These are phyloP conservation scores for Athetis lepigone DNA, from an alignment of 2,888 invertebrate species.

Conservation along the genomic window DNA sequence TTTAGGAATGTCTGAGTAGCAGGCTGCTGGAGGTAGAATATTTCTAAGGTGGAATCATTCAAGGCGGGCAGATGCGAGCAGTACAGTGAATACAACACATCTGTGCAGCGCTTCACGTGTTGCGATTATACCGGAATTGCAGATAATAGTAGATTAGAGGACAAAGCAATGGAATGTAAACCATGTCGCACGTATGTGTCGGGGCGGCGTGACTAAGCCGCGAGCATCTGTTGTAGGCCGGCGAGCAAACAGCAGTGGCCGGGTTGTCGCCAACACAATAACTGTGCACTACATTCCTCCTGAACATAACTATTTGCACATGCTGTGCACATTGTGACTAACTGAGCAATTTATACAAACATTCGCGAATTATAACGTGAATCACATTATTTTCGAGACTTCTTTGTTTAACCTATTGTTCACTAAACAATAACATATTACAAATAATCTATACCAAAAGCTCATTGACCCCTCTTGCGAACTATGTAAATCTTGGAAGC, in stretches of 20 bases:
- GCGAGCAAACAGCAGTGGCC: background rate
- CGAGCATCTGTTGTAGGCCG: constrained; percentile 10
- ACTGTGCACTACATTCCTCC: constrained; percentile 24
- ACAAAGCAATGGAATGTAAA: constrained; percentile 1
- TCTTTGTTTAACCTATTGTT: constrained; percentile 5
- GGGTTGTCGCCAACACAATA: background rate
- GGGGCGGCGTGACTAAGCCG: constrained; percentile 4
- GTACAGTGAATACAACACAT: no score
- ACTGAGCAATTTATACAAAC: background rate
- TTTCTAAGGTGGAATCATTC: no score
- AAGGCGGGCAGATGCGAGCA: no score
- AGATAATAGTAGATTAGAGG: background rate
- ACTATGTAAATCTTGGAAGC: no score
- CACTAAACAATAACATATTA: constrained; percentile 14
- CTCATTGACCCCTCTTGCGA: background rate
- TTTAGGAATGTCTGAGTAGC: no score
- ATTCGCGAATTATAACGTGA: constrained; percentile 14
- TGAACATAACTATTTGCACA: constrained; percentile 8
- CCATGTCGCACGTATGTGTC: background rate
- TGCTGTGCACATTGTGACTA: constrained; percentile 12
- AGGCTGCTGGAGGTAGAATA: no score
- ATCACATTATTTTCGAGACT: constrained; percentile 11
- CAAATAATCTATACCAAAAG: constrained; percentile 9
- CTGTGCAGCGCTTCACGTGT: no score
- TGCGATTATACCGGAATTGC: background rate